Evolutionary conservation across 2,113 vertebrate genomes (phyloP).

Genomic region (Macaca fascicularis): DNA sequence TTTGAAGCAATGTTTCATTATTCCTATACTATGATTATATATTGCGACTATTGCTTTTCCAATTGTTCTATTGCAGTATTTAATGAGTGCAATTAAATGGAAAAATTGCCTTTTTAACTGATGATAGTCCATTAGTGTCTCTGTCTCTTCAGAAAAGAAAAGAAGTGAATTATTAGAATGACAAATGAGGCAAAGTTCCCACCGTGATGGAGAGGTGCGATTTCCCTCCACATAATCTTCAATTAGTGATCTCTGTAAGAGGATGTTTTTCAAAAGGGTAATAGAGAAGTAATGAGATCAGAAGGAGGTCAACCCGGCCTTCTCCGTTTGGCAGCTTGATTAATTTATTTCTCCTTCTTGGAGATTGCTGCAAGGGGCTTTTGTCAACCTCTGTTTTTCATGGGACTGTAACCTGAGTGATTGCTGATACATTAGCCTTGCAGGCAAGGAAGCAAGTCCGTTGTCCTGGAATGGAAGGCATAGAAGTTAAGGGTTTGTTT

Average conservation of each 20-base stretch:
- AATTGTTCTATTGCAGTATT: slow-evolving; percentile 88
- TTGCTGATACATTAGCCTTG: slow-evolving; percentile 75
- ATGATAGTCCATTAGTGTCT: slow-evolving; percentile 91
- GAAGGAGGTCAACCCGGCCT: slow-evolving; percentile 91
- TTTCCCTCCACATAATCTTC: slow-evolving; percentile 92
- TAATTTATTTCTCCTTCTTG: slow-evolving; percentile 94
- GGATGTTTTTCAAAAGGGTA: slow-evolving; percentile 92
- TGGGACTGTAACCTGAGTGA: slow-evolving; percentile 78
- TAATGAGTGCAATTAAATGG: slow-evolving; percentile 92
- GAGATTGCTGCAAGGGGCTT: slow-evolving; percentile 90
- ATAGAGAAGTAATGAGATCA: slow-evolving; percentile 94
- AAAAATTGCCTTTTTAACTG: slow-evolving; percentile 91
- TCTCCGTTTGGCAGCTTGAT: slow-evolving; percentile 95
- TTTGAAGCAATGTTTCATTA: slow-evolving; percentile 85
- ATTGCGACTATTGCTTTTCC: slow-evolving; percentile 90
- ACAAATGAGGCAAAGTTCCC: slow-evolving; percentile 90
- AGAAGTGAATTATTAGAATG: slow-evolving; percentile 91
- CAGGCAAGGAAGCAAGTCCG: slow-evolving; percentile 57
- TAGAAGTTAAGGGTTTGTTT: slow-evolving; percentile 6
- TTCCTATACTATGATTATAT: slow-evolving; percentile 87
- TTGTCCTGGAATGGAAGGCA: slow-evolving; percentile 57
- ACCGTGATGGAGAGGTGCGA: slow-evolving; percentile 88
- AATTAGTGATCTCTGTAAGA: slow-evolving; percentile 95
- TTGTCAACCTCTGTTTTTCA: slow-evolving; percentile 88
- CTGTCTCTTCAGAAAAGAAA: slow-evolving; percentile 86